Evolutionary conservation across 2,797 vertebrate genomes (phyloP), one percentile per base, ranked within the genome.

Genomic region (Gymnodraco acuticeps): DNA sequence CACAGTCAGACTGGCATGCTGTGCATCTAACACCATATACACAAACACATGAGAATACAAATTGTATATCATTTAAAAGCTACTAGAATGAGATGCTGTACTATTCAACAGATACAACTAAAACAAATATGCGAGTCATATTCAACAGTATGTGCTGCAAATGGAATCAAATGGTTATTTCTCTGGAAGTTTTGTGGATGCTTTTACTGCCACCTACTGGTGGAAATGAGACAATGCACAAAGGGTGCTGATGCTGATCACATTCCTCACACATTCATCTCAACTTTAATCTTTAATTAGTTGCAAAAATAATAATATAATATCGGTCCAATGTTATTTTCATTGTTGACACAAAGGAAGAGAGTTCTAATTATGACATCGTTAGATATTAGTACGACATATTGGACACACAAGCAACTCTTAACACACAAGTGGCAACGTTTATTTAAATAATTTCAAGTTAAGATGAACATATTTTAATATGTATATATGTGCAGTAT

Each of bases 181-280:
- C 41, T 64, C 9, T 12, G 3, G 8, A 27, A 10, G 2, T 2
- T 23, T 58, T 42, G 0, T 27, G 0, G 3, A 2, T 58, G 33
- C 12, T 13, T 3, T 13, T 31, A 23, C 78, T 78, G 83, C 84
- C 81, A 54, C 54, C 91, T 90, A 66, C 0, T 76, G 90, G 13
- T 16, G 11, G 12, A 51, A 43, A 46, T 3, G 0, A 19, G 3
- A 42, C 54, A 63, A 7, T 71, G 15, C 84, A 70, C 2, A 3
- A 5, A 7, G 1, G 17, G 7, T 1, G 14, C 8, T 3, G 13
- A 23, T 1, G 4, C 12, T 0, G 7, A 11, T 45, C 38, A 38
- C 54, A 14, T 43, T 10, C 11, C 14, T 38, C 33, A 38, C 33
- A 38, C 33, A 38, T 38, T 38, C 27, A 38, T 38, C 33, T 38